phyloP scores from a whole-genome alignment of 2,113 vertebrate species.

The Phylloscopus trochilus region DNA sequence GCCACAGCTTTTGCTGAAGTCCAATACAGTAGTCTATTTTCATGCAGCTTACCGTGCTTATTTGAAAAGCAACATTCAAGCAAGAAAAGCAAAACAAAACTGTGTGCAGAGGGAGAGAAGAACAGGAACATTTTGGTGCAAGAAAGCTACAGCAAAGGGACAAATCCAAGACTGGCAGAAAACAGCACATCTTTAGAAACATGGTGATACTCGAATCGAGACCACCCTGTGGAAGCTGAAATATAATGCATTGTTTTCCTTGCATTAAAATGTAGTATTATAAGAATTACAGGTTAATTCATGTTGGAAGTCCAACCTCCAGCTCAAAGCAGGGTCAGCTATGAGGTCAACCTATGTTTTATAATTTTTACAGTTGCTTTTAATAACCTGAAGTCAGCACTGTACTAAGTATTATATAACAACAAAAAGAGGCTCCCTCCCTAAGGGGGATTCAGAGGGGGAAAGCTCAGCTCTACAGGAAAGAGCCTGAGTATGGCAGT shows the following conservation, averaged over 20 bases:
- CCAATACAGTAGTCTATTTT: constrained; percentile 18
- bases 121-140: background rate
- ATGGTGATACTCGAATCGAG: background rate
- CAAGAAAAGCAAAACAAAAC: background rate
- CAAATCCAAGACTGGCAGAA: background rate
- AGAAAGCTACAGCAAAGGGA: background rate
- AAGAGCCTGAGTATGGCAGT: background rate
- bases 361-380: background rate
- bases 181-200: background rate
- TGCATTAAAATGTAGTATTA: background rate
- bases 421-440: background rate
- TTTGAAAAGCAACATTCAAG: background rate
- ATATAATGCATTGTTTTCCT: background rate
- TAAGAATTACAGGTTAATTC: background rate
- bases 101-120: background rate
- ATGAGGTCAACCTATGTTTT: background rate
- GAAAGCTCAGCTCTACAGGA: background rate
- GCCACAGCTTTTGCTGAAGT: constrained; percentile 27
- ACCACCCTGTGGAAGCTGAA: background rate
- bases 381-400: background rate
- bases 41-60: background rate
- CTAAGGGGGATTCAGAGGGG: background rate
- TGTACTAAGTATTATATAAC: background rate
- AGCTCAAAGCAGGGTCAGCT: background rate
- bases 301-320: background rate